Evolutionary conservation across 2,888 invertebrate species (phyloP).

Genomic region (Sphaerophoria rueppellii): DNA sequence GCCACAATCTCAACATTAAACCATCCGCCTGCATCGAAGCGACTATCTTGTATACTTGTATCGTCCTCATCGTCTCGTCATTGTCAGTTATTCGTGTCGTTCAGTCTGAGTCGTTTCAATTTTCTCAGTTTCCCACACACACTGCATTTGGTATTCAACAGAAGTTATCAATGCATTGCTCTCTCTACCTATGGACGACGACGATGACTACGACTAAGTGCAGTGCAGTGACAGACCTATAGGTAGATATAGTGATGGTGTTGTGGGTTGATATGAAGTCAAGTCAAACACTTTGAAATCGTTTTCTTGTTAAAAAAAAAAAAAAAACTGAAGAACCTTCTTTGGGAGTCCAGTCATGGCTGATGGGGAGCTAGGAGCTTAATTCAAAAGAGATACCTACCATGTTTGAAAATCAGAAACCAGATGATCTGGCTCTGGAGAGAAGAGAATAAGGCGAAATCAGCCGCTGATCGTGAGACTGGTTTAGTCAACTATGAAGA

Average conservation of each 20-base stretch:
- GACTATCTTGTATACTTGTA: too few relatives aligned
- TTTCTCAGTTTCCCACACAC: conserved; percentile 34
- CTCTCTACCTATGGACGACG: conserved; percentile 57
- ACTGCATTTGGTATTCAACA: conserved; percentile 61
- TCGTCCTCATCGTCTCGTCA: conserved; percentile 1
- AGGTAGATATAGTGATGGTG: conserved; percentile 36
- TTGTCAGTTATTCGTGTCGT: conserved; percentile 3
- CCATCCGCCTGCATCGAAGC: conserved; percentile 36
- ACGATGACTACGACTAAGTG: conserved; percentile 32
- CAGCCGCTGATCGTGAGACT: conserved; percentile 63
- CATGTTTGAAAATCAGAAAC: conserved; percentile 48
- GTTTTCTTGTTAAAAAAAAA: conserved; percentile 52
- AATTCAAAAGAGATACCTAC: conserved; percentile 16
- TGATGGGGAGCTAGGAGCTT: conserved; percentile 17
- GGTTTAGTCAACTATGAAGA: conserved; percentile 67
- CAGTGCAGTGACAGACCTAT: conserved; percentile 70
- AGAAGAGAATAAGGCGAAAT: conserved; percentile 4
- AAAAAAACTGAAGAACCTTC: conserved; percentile 7
- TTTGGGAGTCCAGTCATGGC: conserved; percentile 10
- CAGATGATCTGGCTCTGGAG: conserved; percentile 34
- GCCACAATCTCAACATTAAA: conserved; percentile 66
- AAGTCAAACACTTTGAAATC: conserved; percentile 59
- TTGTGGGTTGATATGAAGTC: conserved; percentile 33
- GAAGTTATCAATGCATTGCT: conserved; percentile 56
- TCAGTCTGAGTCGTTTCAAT: conserved; percentile 16